phyloP scores from a whole-genome alignment of 2,888 invertebrate species.

The Acrocera orbiculus region DNA sequence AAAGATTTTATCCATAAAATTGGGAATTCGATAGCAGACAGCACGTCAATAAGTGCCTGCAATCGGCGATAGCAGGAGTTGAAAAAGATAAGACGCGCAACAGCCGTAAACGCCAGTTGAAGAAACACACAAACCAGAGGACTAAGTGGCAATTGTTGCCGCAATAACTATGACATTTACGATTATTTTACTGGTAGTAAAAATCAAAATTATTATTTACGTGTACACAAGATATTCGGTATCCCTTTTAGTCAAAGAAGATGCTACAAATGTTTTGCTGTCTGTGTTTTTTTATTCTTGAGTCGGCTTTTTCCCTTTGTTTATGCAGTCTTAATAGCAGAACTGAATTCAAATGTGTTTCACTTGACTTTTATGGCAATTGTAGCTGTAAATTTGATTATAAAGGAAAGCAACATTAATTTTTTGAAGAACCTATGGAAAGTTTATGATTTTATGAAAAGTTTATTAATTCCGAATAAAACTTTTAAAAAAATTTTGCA shows the following conservation, averaged over 20 bases:
- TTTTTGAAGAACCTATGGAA: too few relatives aligned
- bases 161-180: slow-evolving; percentile 25
- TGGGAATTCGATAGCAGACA: too few relatives aligned
- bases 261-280: slow-evolving; percentile 11
- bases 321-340: neutral
- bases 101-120: slow-evolving; percentile 1
- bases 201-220: slow-evolving; percentile 31
- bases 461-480: too few relatives aligned
- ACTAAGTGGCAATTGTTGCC: slow-evolving; percentile 29
- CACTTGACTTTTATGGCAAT: too few relatives aligned
- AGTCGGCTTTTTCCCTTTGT: neutral
- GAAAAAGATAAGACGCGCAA: neutral
- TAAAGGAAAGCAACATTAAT: too few relatives aligned
- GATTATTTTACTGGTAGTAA: slow-evolving; percentile 32
- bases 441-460: too few relatives aligned
- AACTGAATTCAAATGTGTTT: neutral
- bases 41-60: neutral
- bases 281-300: neutral
- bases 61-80: neutral
- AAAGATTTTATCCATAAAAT: too few relatives aligned
- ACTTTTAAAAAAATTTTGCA: too few relatives aligned
- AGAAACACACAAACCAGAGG: slow-evolving; percentile 9
- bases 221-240: too few relatives aligned
- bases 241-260: too few relatives aligned
- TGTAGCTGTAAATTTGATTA: too few relatives aligned